phyloP scores from a whole-genome alignment of 2,797 vertebrate genomes.

The Cyprinodon diabolis region DNA sequence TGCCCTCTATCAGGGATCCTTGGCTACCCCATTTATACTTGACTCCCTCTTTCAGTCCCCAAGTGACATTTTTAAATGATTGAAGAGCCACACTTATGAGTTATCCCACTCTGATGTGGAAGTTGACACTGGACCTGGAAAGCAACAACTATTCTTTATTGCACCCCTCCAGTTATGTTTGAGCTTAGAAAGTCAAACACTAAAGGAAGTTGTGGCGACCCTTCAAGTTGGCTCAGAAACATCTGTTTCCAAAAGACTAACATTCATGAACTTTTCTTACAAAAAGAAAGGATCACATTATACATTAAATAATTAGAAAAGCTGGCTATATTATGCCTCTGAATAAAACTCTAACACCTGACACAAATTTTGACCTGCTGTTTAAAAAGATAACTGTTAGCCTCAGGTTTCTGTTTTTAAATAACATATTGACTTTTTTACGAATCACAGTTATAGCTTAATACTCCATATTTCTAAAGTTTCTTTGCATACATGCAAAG shows the following conservation, averaged over 20 bases:
- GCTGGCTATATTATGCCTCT: not conserved
- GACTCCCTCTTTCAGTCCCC: not conserved
- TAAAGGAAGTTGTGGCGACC: not conserved
- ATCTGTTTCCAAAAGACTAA: not conserved
- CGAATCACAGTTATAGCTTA: too few species aligned
- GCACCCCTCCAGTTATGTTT: not conserved
- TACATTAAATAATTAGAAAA: not conserved
- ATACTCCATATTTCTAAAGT: too few species aligned
- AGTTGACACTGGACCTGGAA: not conserved
- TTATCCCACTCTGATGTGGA: not conserved
- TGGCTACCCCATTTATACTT: not conserved
- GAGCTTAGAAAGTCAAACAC: not conserved
- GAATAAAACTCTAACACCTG: too few species aligned
- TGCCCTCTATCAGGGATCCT: not conserved
- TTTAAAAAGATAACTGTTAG: too few species aligned
- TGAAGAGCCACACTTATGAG: not conserved
- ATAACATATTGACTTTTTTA: too few species aligned
- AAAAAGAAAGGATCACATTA: not conserved
- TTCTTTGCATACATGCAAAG: too few species aligned
- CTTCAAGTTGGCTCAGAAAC: not conserved
- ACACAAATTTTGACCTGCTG: too few species aligned
- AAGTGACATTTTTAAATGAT: conserved; percentile 1
- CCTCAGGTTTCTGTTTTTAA: too few species aligned
- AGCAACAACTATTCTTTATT: not conserved
- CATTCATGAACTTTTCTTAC: too few species aligned